These are phyloP conservation scores for Tineola bisselliella DNA, from an alignment of 2,888 invertebrate species.

Conservation along the genomic window DNA sequence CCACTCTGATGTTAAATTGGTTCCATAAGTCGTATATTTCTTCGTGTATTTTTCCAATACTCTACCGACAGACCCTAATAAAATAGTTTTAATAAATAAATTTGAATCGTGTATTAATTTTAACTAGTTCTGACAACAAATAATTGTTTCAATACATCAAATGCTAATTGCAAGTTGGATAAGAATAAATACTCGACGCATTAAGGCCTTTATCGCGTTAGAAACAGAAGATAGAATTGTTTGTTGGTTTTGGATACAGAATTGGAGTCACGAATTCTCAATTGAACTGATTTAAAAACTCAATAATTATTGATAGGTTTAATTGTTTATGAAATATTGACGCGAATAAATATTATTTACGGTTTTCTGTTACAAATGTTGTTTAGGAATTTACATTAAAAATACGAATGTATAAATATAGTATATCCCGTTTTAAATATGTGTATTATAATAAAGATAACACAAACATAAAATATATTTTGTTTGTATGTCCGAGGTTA, in stretches of 20 bases:
- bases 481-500: too few species aligned
- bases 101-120: background rate
- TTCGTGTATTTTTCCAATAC: too few species aligned
- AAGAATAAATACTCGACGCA: slow-evolving; percentile 18
- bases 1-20: too few species aligned
- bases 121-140: slow-evolving; percentile 28
- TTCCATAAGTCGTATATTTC: too few species aligned
- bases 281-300: background rate
- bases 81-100: background rate
- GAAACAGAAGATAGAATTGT: background rate
- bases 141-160: slow-evolving; percentile 36
- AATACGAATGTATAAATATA: too few species aligned
- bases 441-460: too few species aligned
- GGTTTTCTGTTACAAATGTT: too few species aligned
- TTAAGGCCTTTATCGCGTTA: background rate
- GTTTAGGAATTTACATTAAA: too few species aligned
- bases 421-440: too few species aligned
- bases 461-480: too few species aligned
- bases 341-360: background rate
- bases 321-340: background rate
- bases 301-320: background rate
- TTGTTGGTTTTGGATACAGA: background rate
- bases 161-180: slow-evolving; percentile 24
- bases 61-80: too few species aligned
- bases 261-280: background rate